Evolutionary conservation across 2,113 vertebrate species (phyloP).

Genomic region (Cariama cristata): DNA sequence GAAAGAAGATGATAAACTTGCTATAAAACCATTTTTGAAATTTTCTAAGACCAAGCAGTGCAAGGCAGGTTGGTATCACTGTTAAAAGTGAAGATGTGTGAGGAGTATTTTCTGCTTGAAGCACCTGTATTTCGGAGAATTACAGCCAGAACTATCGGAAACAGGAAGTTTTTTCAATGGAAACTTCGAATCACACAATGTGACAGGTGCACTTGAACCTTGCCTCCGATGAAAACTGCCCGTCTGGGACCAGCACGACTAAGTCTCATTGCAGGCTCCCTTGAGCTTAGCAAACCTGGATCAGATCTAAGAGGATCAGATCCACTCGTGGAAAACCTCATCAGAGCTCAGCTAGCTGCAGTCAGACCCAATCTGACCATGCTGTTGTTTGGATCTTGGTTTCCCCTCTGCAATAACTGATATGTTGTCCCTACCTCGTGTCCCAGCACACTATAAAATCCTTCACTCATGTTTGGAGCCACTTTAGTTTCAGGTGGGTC

Average conservation of each 20-base stretch:
- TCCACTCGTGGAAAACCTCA: not conserved
- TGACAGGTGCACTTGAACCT: rapidly evolving
- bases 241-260: not conserved
- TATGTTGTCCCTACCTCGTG: not conserved
- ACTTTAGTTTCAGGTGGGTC: not conserved
- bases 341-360: not conserved
- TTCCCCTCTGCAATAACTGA: not conserved
- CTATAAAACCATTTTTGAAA: not conserved
- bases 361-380: not conserved
- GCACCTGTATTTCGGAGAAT: not conserved
- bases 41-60: not conserved
- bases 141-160: not conserved
- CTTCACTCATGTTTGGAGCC: not conserved
- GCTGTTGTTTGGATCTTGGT: not conserved
- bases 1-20: not conserved
- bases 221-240: not conserved
- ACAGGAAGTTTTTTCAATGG: not conserved
- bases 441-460: not conserved
- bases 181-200: not conserved
- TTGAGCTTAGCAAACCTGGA: not conserved
- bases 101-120: not conserved
- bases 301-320: not conserved
- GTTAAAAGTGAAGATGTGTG: rapidly evolving
- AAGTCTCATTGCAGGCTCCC: not conserved
- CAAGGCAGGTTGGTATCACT: not conserved